Conservation (phyloP, 2,113 vertebrate genomes). For the Halcyon malimbica region DNA sequence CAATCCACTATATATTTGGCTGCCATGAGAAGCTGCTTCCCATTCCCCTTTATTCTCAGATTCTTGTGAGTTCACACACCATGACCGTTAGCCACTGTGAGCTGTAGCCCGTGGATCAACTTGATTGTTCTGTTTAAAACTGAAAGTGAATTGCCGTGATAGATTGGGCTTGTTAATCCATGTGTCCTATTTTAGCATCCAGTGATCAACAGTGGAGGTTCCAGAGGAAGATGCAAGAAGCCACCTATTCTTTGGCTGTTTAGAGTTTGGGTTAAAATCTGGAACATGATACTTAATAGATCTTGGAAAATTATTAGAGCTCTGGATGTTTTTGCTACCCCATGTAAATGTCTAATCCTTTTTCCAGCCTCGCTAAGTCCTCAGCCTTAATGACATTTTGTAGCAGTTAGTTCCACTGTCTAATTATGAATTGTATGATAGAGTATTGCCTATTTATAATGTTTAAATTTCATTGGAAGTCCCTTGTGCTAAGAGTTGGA, state of each 20-base stretch:
- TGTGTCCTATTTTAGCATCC: background rate
- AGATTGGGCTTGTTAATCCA: background rate
- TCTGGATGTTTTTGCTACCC: conserved; percentile 43
- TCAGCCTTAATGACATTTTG: conserved; percentile 55
- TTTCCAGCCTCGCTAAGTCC: background rate
- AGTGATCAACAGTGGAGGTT: background rate
- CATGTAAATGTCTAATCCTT: conserved; percentile 45
- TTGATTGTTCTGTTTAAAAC: background rate
- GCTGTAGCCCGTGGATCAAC: background rate
- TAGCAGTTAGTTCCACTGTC: conserved; percentile 59
- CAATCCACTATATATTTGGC: background rate
- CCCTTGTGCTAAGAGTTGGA: conserved; percentile 8
- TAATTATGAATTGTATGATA: conserved; percentile 62
- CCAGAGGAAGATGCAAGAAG: background rate
- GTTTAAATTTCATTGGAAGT: conserved; percentile 57
- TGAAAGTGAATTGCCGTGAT: background rate
- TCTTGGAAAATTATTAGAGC: conserved; percentile 27
- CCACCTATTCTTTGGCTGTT: background rate
- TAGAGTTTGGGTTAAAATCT: background rate
- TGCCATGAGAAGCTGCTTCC: background rate
- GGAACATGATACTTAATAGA: background rate
- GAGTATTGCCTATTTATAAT: conserved; percentile 65
- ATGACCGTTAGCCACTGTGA: background rate
- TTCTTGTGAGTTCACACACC: background rate
- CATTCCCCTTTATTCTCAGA: background rate